A percentile compares a stretch with the other conserved stretches of the same genome.
phyloP scores from a whole-genome alignment of 2,113 vertebrate genomes.

The Girardinichthys multiradiatus region DNA sequence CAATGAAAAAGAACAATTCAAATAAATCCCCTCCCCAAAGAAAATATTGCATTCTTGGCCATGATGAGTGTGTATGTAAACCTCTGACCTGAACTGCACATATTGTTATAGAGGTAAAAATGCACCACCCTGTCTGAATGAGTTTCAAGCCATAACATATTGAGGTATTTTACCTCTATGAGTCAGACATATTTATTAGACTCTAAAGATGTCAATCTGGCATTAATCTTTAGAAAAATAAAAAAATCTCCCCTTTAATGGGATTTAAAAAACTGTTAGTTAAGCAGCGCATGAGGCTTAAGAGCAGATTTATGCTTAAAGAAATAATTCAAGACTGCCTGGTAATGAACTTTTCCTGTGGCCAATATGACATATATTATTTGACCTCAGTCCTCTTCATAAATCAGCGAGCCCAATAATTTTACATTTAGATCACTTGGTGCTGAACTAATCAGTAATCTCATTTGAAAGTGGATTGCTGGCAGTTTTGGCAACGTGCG shows the following conservation, averaged over 20 bases:
- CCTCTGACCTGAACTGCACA: background rate
- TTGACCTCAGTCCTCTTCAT: slow-evolving; percentile 80
- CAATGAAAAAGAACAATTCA: no score
- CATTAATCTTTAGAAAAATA: slow-evolving; percentile 57
- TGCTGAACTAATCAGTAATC: slow-evolving; percentile 78
- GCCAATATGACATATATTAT: slow-evolving; percentile 76
- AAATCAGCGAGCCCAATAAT: slow-evolving; percentile 78
- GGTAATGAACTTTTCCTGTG: slow-evolving; percentile 74
- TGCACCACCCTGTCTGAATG: background rate
- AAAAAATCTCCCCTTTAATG: slow-evolving; percentile 57
- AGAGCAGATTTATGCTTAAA: slow-evolving; percentile 76
- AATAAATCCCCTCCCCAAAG: no score
- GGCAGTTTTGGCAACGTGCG: slow-evolving; percentile 52
- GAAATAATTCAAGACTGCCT: slow-evolving; percentile 73
- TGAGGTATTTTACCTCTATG: slow-evolving; percentile 4
- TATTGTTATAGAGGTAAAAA: background rate
- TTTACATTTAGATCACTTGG: slow-evolving; percentile 73
- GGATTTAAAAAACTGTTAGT: slow-evolving; percentile 64
- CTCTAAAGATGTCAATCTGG: slow-evolving; percentile 35
- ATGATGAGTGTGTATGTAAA: background rate
- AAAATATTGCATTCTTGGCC: no score
- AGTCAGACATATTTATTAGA: slow-evolving; percentile 23
- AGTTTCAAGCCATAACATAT: background rate
- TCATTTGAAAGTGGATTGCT: slow-evolving; percentile 64
- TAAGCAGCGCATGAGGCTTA: slow-evolving; percentile 63